These are phyloP conservation scores for Pachyrhynchus sulphureomaculatus DNA, from an alignment of 1,140 invertebrate genomes.

Conservation along the genomic window DNA sequence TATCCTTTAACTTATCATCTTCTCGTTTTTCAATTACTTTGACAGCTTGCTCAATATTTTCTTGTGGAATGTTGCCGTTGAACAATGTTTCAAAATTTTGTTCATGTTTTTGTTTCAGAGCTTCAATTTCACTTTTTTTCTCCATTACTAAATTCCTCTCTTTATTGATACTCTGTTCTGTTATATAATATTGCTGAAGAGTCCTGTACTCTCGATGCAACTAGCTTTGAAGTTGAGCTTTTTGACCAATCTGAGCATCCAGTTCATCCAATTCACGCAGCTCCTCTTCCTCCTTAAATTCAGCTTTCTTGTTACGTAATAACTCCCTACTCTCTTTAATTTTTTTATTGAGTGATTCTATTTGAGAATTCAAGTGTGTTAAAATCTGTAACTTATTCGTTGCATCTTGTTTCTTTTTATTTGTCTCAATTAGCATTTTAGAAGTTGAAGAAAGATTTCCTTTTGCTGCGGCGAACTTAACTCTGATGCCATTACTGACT, in stretches of 20 bases:
- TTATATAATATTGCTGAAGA: conserved; percentile 52
- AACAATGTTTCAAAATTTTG: conserved; percentile 60
- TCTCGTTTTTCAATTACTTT: conserved; percentile 55
- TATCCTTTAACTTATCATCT: conserved; percentile 56
- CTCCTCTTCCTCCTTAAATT: conserved; percentile 50
- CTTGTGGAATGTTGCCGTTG: conserved; percentile 58
- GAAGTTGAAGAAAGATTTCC: conserved; percentile 51
- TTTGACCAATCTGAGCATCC: conserved; percentile 55
- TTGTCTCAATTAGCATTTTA: conserved; percentile 50
- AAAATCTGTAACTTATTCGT: conserved; percentile 43
- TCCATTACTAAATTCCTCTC: conserved; percentile 45
- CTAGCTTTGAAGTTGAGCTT: conserved; percentile 53
- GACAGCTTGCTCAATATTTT: conserved; percentile 62
- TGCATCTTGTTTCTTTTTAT: conserved; percentile 52
- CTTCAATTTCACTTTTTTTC: conserved; percentile 63
- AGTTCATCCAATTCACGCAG: conserved; percentile 54
- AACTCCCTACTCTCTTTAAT: conserved; percentile 57
- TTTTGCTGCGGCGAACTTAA: conserved; percentile 51
- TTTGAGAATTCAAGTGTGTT: conserved; percentile 42
- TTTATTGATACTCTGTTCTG: conserved; percentile 46
- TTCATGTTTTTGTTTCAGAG: conserved; percentile 63
- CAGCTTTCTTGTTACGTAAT: conserved; percentile 56
- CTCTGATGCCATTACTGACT: conserved; percentile 53
- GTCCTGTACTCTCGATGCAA: conserved; percentile 56
- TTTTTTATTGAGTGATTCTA: conserved; percentile 52